Evolutionary conservation across 2,888 invertebrate species (phyloP).

Genomic region (Pristionchus japonicus): DNA sequence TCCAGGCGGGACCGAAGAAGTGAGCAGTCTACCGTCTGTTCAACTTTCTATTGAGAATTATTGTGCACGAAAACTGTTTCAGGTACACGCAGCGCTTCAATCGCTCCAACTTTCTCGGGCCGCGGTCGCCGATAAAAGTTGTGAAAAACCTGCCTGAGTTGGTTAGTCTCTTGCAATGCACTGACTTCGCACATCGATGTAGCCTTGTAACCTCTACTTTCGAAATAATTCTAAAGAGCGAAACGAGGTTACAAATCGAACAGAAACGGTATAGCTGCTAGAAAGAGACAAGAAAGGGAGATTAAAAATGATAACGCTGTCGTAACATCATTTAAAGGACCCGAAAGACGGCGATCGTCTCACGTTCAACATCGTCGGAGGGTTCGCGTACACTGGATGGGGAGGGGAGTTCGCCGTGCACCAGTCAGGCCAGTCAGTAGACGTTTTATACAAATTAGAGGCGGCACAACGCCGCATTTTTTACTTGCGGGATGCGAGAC

Average conservation of each 20-base stretch:
- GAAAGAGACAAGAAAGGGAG: too few species aligned
- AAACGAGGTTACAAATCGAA: too few species aligned
- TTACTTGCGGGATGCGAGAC: too few species aligned
- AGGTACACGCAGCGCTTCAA: constrained; percentile 19
- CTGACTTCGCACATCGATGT: too few species aligned
- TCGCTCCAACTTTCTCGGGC: not conserved
- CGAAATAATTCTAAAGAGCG: too few species aligned
- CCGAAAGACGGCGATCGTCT: not conserved
- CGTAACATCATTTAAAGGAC: too few species aligned
- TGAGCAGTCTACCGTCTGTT: not conserved
- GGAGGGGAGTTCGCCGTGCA: constrained; percentile 44
- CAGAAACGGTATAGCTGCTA: too few species aligned
- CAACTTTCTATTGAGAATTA: too few species aligned
- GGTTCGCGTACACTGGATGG: constrained; percentile 18
- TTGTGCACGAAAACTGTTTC: not conserved
- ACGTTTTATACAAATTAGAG: too few species aligned
- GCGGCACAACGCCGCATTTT: too few species aligned
- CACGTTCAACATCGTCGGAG: not conserved
- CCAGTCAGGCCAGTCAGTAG: constrained; percentile 37
- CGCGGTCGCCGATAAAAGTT: not conserved
- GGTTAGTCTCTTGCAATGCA: not conserved
- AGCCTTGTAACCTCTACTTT: too few species aligned
- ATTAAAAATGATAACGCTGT: too few species aligned
- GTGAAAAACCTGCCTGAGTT: not conserved
- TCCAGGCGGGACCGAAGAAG: constrained; percentile 42